These are phyloP conservation scores for Sebastes reedi DNA, from an alignment of 2,797 vertebrate genomes.

Conservation along the genomic window DNA sequence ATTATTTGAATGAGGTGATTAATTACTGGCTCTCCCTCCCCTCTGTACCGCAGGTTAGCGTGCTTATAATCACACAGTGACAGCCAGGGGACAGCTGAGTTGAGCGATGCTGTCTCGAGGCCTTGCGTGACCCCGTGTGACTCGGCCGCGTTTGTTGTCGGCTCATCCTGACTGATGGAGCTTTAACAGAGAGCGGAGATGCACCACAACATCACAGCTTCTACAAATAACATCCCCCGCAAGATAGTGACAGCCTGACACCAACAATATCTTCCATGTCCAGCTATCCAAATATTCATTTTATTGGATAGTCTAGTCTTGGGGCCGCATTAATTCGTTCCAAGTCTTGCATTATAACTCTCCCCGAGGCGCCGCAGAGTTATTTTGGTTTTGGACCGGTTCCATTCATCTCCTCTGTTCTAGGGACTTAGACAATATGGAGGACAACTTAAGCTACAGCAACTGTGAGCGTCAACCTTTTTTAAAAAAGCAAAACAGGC, in stretches of 20 bases:
- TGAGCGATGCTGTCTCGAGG: slow-evolving; percentile 60
- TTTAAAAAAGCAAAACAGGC: slow-evolving; percentile 3
- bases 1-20: slow-evolving; percentile 78
- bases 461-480: background rate
- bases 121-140: slow-evolving; percentile 50
- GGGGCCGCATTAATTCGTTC: slow-evolving; percentile 55
- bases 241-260: slow-evolving; percentile 57
- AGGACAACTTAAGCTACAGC: slow-evolving; percentile 46
- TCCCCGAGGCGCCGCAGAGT: slow-evolving; percentile 40
- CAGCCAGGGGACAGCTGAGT: slow-evolving; percentile 45
- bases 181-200: slow-evolving; percentile 61
- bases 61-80: slow-evolving; percentile 58
- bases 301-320: slow-evolving; percentile 56
- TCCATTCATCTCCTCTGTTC: slow-evolving; percentile 56
- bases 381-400: slow-evolving; percentile 65
- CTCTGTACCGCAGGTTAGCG: slow-evolving; percentile 37
- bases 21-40: slow-evolving; percentile 62
- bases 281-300: slow-evolving; percentile 64
- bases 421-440: slow-evolving; percentile 50
- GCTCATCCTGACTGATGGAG: slow-evolving; percentile 65
- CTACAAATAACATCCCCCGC: slow-evolving; percentile 50
- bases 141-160: slow-evolving; percentile 53
- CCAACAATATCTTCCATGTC: slow-evolving; percentile 56
- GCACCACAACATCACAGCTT: slow-evolving; percentile 40
- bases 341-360: slow-evolving; percentile 48